Evolutionary conservation across 2,113 vertebrate genomes (phyloP).

Genomic region (Rhizomys pruinosus): DNA sequence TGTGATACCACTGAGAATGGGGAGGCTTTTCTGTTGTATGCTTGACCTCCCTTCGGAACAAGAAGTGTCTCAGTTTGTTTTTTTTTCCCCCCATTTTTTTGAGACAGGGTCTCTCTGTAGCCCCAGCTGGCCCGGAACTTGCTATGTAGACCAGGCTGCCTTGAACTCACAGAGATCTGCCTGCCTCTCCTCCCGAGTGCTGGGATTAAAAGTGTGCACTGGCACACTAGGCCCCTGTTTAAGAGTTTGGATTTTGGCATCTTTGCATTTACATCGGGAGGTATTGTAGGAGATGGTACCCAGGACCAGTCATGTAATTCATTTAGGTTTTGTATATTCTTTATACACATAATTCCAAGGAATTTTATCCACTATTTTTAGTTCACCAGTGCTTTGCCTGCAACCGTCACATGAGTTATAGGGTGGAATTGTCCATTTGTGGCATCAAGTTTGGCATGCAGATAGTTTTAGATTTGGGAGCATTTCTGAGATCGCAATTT

Average conservation of each 20-base stretch:
- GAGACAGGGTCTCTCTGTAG: too few species aligned
- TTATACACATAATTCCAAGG: background rate
- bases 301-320: background rate
- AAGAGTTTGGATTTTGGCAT: background rate
- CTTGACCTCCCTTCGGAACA: too few species aligned
- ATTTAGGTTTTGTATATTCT: background rate
- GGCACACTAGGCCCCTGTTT: too few species aligned
- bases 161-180: too few species aligned
- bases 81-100: too few species aligned
- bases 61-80: background rate
- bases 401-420: background rate
- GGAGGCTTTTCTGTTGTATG: background rate
- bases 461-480: background rate
- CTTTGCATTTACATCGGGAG: background rate
- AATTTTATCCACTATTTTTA: background rate
- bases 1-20: accelerated
- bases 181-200: too few species aligned
- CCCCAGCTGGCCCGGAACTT: too few species aligned
- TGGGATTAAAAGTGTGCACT: too few species aligned
- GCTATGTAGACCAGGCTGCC: too few species aligned
- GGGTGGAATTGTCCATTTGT: background rate
- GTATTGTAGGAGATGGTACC: background rate
- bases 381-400: background rate
- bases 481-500: background rate
- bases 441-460: background rate